Base-by-base conservation (phyloP, 1,140 invertebrate species). In the Caenorhabditis brenneri region DNA sequence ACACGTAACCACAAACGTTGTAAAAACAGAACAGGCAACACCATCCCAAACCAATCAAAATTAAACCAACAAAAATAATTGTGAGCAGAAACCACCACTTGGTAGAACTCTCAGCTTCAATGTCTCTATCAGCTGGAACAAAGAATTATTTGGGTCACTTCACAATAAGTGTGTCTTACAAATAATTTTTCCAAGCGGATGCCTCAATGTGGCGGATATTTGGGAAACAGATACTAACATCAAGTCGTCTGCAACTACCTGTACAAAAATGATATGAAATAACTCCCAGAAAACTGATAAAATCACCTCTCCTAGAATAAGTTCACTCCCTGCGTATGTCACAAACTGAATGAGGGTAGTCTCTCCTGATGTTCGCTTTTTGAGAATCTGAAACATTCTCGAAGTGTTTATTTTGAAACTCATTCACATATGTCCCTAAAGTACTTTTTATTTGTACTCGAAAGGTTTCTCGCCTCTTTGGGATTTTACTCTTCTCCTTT, bases 1-100 rank as follows among this genome's bases (percentile, higher is more conserved):
- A 42, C 65, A 74, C 29, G 31, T 29, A 51, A 22, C 80, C 80
- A 60, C 84, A 86, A n/a, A 74, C 33, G 39, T 86, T 86, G 51
- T 78, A 86, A 51, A 86, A 86, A 7, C 84, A 31, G 27, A 84
- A 82, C n/a, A 86, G 58, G 31, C 86, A 53, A 22, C 79, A 69
- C 84, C 84, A 86, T 79, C 84, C 84, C 1, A 82, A 29, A 2
- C 65, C 12, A 3, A 86, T 46, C 15, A 86, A 27, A 27, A 86
- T 22, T 0, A 83, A 12, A n/a, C 84, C 84, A 15, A 33, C 22
- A 22, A 53, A 69, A 31, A 86, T 31, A n/a, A 86, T n/a, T 39
- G 7, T 29, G 53, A 65, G 65, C 19, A 86, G 22, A 31, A 84
- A 74, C 82, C 82, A 86, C 82, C 82, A 86, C 9, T 79, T 49